Conservation (phyloP, 2,113 vertebrate genomes). For the Osmerus mordax region DNA sequence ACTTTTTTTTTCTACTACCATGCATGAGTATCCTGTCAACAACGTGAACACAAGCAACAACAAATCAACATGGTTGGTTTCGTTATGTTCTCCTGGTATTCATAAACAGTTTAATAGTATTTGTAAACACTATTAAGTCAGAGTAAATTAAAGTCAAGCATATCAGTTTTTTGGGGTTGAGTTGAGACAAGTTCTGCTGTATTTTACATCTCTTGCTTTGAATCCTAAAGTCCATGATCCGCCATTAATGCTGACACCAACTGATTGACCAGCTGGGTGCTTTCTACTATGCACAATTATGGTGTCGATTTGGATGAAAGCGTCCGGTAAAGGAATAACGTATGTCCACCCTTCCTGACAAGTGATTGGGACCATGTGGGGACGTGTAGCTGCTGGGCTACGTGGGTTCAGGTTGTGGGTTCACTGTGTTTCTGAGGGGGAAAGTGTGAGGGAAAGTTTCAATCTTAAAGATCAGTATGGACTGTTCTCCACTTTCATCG, state of each 20-base stretch:
- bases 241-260: too few species aligned
- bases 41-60: not conserved
- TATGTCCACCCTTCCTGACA: too few species aligned
- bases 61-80: not conserved
- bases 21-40: not conserved
- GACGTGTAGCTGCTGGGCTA: slow-evolving; percentile 29
- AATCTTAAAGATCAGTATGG: slow-evolving; percentile 46
- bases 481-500: slow-evolving; percentile 24
- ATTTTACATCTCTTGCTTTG: not conserved
- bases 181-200: not conserved
- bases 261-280: too few species aligned
- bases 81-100: not conserved
- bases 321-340: too few species aligned
- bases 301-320: too few species aligned
- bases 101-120: not conserved
- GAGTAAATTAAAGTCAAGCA: not conserved
- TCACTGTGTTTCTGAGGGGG: slow-evolving; percentile 34
- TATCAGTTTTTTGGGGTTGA: not conserved
- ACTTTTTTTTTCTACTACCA: too few species aligned
- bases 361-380: slow-evolving; percentile 21
- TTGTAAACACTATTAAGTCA: not conserved
- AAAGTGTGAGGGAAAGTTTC: slow-evolving; percentile 52
- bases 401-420: slow-evolving; percentile 37
- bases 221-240: not conserved
- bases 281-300: too few species aligned